These are phyloP conservation scores for Triplophysa siluroides DNA, from an alignment of 2,113 vertebrate genomes.

Conservation along the genomic window DNA sequence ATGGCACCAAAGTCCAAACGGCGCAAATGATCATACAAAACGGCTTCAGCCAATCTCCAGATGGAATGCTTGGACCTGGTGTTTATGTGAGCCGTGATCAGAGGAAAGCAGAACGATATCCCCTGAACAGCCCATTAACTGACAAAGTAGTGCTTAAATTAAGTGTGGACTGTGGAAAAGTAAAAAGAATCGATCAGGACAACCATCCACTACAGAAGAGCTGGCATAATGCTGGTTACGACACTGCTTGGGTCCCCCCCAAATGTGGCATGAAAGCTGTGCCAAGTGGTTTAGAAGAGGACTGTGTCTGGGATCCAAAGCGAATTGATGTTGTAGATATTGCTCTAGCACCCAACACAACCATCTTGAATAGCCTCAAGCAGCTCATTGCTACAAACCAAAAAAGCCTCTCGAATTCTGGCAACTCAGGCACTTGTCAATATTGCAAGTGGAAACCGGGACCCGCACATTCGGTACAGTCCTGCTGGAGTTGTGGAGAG, in stretches of 20 bases:
- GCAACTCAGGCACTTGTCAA: slow-evolving; percentile 45
- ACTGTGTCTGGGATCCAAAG: slow-evolving; percentile 72
- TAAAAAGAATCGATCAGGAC: slow-evolving; percentile 66
- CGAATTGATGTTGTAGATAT: slow-evolving; percentile 61
- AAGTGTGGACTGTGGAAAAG: slow-evolving; percentile 60
- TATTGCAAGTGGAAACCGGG: slow-evolving; percentile 60
- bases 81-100: slow-evolving; percentile 71
- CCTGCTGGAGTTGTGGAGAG: slow-evolving; percentile 68
- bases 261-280: slow-evolving; percentile 62
- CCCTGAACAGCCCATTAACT: fast-evolving
- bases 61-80: slow-evolving; percentile 71
- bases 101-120: slow-evolving; percentile 68
- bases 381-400: slow-evolving; percentile 48
- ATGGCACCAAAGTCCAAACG: slow-evolving; percentile 55
- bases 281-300: slow-evolving; percentile 68
- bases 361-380: slow-evolving; percentile 53
- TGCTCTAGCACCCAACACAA: slow-evolving; percentile 51
- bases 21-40: slow-evolving; percentile 60
- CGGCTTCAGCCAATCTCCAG: slow-evolving; percentile 65
- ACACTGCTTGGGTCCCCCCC: slow-evolving; percentile 73
- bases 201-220: slow-evolving; percentile 60
- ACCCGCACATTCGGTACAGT: slow-evolving; percentile 53
- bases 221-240: slow-evolving; percentile 60
- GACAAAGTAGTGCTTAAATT: slow-evolving; percentile 64
- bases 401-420: neutral